Base-by-base conservation (phyloP, 2,113 vertebrate genomes). In the Epinephelus lanceolatus region DNA sequence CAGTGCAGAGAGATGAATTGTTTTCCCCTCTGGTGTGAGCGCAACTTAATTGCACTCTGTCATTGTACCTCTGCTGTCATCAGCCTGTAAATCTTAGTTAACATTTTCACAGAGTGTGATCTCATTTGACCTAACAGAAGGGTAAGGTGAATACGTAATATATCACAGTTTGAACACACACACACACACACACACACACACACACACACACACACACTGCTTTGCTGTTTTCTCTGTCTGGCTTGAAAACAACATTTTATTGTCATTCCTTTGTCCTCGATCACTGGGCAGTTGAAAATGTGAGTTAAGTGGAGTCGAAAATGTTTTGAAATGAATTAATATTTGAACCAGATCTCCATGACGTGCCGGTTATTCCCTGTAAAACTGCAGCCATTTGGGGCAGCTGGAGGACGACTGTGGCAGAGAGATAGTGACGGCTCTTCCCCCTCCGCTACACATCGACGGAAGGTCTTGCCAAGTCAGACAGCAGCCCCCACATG, bases 371-470 rank as follows among this genome's bases (percentile, higher is more conserved):
- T 70, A 7, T 63, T 71, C 57, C 23, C 66, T 57, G 8, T 68
- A 55, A 78, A 79, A 59, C 49, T 37, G 65, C 47, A 6, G 52
- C 47, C 13, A 13, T 21, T 60, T 3, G 4, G 37, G 76, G 68
- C 71, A 55, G 78, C 70, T 79, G 18, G 79, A 82, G 76, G 78
- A 79, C 21, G 25, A 65, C 70, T 78, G 80, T 56, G 72, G 70
- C 56, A 61, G 56, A 2, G 11, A 86, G 81, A 86, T 62, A 59
- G 81, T 19, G 56, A 51, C 3, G 71, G 74, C 72, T 85, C 56
- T 53, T 56, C 49, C 30, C 30, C 56, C 61, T 70, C 53, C 8
- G 27, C 57, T 78, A 75, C 73, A 77, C 86, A 78, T 80, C 14
- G 55, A 71, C 8, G 17, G 52, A 40, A 47, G 71, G 80, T 78